A percentile compares a stretch with the other conserved stretches of the same genome.
These are phyloP conservation scores for Porites rus DNA, from an alignment of 92 coral and sea anemone species.

Conservation along the genomic window DNA sequence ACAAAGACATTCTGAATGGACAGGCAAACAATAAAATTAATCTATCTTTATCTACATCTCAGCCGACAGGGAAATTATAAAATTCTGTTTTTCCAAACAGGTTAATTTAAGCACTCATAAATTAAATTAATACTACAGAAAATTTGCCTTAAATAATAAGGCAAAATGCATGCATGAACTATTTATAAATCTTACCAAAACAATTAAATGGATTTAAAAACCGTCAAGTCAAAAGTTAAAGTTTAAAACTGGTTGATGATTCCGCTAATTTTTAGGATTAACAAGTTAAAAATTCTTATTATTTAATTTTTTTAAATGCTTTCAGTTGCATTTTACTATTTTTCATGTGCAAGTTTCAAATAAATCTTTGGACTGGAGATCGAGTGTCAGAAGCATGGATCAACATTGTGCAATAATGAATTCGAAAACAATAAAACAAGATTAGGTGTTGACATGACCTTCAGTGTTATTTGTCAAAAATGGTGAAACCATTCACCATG, in stretches of 20 bases:
- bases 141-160: background rate
- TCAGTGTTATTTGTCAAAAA: background rate
- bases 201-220: slow-evolving; percentile 1
- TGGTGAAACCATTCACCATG: background rate
- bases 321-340: background rate
- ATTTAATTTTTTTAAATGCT: background rate
- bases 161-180: background rate
- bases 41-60: too few relatives aligned
- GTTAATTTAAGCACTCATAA: background rate
- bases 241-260: background rate
- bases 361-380: background rate
- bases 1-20: too few relatives aligned
- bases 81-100: background rate
- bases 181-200: background rate
- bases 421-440: background rate
- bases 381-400: background rate
- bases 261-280: background rate
- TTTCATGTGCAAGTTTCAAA: background rate
- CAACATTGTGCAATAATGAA: background rate
- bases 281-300: slow-evolving; percentile 1
- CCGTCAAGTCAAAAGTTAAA: background rate
- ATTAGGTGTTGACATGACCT: background rate
- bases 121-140: background rate
- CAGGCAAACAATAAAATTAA: too few relatives aligned
- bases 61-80: background rate